Base-by-base conservation (phyloP, 2,797 vertebrate species). In the Nannoperca australis region DNA sequence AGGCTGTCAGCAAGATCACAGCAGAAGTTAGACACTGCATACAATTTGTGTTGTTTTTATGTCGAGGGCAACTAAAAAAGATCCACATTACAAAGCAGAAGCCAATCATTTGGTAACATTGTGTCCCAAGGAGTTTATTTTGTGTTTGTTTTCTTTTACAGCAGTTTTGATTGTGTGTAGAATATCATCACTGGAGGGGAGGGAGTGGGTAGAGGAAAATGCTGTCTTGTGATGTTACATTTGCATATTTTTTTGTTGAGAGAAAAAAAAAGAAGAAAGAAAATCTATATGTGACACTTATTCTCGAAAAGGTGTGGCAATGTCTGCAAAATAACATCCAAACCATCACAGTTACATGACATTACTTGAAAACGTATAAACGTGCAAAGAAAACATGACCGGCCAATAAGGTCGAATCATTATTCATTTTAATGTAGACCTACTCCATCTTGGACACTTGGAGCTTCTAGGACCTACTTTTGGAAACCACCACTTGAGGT, bases 1-100 rank as follows among this genome's bases (percentile, higher is more conserved):
- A 36, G 62, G 17, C 70, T 67, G 60, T 36, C 54, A 54, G 47
- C 22, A 5, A 18, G 67, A 59, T 83, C 63, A 59, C 78, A 63
- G 72, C 51, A 72, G 4, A 54, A 74, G 42, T 82, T 51, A 32
- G 20, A 20, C 13, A 7, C 36, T 4, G 7, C 36, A 38, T 6
- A 11, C 38, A 47, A 17, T 14, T 11, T 34, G n/a, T 54, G 47
- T 12, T 4, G n/a, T 55, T 18, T 56, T 2, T 32, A 24, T 2
- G 38, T 50, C 3, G 10, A 13, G 14, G 20, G 20, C 32, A 44
- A 5, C 5, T 13, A 44, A 44, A 44, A 44, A 20, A 32, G 17
- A 63, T 32, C 14, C 51, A 1, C 13, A 15, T 64, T 7, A 53
- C 49, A 45, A 20, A 17, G n/a, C 32, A 30, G 20, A 36, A 18